phyloP scores from a whole-genome alignment of 1,140 invertebrate species.

The Eulimnadia texana region DNA sequence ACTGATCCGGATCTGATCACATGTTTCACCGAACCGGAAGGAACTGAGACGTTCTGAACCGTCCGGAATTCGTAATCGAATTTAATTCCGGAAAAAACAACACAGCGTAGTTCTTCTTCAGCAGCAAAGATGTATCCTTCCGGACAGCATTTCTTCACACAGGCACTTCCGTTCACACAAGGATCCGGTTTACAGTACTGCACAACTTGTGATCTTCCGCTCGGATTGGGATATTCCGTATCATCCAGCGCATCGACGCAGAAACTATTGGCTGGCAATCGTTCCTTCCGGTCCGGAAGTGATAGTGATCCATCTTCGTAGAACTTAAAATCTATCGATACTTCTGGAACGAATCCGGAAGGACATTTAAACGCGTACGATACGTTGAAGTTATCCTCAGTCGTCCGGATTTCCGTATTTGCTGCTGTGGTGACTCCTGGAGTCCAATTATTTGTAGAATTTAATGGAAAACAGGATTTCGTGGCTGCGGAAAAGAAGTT shows the following conservation, averaged over 20 bases:
- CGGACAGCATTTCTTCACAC: neutral
- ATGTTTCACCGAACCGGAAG: neutral
- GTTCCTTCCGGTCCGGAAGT: neutral
- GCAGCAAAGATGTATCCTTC: neutral
- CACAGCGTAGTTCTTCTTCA: neutral
- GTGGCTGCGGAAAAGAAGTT: no score
- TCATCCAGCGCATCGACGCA: neutral
- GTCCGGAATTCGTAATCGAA: neutral
- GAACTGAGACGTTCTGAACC: neutral
- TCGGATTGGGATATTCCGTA: neutral
- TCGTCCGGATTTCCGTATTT: neutral
- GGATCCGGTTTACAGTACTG: neutral
- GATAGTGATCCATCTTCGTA: neutral
- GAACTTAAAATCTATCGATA: neutral
- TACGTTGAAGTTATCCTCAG: neutral
- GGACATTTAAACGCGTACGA: neutral
- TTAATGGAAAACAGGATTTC: neutral
- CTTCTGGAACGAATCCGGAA: neutral
- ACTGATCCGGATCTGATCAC: neutral
- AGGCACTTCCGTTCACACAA: neutral
- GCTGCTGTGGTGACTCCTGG: neutral
- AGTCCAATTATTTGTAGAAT: neutral
- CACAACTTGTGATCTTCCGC: no score
- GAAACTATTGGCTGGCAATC: neutral
- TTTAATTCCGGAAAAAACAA: neutral